Conservation (phyloP, 2,797 vertebrate species). For the Podargus strigoides region DNA sequence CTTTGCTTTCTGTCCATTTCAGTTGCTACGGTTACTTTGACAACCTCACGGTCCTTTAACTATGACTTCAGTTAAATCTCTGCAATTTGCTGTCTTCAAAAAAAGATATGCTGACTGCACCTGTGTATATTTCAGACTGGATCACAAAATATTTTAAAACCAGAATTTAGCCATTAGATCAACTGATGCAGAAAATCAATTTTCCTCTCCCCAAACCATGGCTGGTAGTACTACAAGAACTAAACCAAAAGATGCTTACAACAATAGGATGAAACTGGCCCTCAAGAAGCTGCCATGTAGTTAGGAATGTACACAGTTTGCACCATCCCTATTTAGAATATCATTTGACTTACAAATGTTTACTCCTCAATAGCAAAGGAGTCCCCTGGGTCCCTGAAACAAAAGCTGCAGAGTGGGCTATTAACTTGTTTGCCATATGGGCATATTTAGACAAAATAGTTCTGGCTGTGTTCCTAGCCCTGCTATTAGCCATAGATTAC, state of each 20-base stretch:
- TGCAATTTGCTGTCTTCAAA: background rate
- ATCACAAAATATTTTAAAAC: background rate
- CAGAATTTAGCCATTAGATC: background rate
- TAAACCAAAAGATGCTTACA: background rate
- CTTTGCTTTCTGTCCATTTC: background rate
- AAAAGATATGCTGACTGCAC: background rate
- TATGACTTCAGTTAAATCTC: background rate
- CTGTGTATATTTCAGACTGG: background rate
- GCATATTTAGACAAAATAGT: background rate
- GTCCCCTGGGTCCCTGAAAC: background rate
- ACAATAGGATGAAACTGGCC: background rate
- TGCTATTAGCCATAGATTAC: background rate
- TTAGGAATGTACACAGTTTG: background rate
- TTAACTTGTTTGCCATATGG: background rate
- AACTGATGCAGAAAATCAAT: background rate
- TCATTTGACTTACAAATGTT: background rate
- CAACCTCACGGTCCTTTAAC: background rate
- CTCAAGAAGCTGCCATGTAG: background rate
- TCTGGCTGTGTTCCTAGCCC: background rate
- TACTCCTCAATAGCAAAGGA: background rate
- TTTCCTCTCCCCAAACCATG: background rate
- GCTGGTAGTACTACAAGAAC: background rate
- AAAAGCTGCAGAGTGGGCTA: background rate
- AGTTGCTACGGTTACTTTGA: background rate
- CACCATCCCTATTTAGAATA: background rate